A percentile compares a stretch with the other conserved stretches of the same genome.
phyloP scores from a whole-genome alignment of 2,888 invertebrate genomes.

The Chymomyza caudatula region DNA sequence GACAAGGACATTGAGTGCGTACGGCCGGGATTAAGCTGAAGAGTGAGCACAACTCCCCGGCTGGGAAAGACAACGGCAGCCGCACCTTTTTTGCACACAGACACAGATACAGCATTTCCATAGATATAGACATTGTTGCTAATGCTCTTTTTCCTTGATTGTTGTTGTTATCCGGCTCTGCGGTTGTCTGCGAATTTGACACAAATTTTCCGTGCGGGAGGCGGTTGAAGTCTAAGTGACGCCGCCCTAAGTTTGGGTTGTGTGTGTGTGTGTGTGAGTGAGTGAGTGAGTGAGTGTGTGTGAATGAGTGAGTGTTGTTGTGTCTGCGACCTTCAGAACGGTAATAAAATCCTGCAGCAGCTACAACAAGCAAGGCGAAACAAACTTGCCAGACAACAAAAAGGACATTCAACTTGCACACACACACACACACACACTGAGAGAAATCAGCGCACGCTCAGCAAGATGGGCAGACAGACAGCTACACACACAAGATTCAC shows the following conservation, averaged over 20 bases:
- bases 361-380: conserved; percentile 24
- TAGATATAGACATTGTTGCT: background rate
- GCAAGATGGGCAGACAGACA: background rate
- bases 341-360: conserved; percentile 29
- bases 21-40: background rate
- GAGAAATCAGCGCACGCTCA: background rate
- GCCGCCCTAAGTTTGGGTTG: background rate
- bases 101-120: background rate
- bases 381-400: conserved; percentile 56
- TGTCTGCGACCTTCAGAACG: conserved; percentile 58
- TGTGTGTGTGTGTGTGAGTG: conserved; percentile 7
- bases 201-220: conserved; percentile 18
- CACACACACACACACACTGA: background rate
- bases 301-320: background rate
- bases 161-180: conserved; percentile 5
- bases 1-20: background rate
- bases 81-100: background rate
- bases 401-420: conserved; percentile 56
- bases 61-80: background rate
- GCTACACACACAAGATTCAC: background rate
- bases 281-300: background rate
- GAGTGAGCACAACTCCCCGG: background rate
- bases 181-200: conserved; percentile 48
- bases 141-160: background rate
- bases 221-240: background rate